A percentile compares a stretch with the other conserved stretches of the same genome.
phyloP scores from a whole-genome alignment of 1,140 invertebrate genomes.

The Drosophila tani region DNA sequence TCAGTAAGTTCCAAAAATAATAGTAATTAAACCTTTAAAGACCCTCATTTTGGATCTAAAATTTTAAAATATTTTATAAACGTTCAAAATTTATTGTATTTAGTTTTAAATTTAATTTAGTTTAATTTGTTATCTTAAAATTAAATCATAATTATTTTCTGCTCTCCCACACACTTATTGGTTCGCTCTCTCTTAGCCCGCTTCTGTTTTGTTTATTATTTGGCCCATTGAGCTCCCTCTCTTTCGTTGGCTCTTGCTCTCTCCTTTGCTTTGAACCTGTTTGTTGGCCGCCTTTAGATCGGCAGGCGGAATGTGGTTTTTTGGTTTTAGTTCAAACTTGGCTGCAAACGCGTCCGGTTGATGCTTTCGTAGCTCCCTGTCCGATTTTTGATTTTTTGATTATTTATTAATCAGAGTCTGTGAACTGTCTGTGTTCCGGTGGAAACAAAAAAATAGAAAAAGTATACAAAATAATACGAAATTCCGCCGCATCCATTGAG shows the following conservation, averaged over 20 bases:
- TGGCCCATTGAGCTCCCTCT: constrained; percentile 13
- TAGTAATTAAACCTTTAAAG: no score
- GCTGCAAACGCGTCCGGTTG: constrained; percentile 68
- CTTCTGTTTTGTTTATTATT: constrained; percentile 39
- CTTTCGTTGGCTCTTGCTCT: constrained; percentile 17
- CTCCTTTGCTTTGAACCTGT: constrained; percentile 62
- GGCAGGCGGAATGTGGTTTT: constrained; percentile 43
- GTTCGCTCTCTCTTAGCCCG: constrained; percentile 23
- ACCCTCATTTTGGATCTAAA: no score
- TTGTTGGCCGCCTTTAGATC: constrained; percentile 55
- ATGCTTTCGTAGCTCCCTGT: neutral
- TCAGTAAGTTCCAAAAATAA: neutral
- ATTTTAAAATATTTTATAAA: no score
- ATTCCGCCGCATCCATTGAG: constrained; percentile 59
- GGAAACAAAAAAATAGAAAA: constrained; percentile 11
- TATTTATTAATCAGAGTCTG: constrained; percentile 61
- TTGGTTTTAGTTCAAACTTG: constrained; percentile 62
- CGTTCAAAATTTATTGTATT: neutral
- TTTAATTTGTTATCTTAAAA: constrained; percentile 29
- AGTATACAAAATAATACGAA: constrained; percentile 60
- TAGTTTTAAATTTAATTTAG: neutral
- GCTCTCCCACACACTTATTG: neutral
- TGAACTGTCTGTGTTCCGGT: constrained; percentile 60
- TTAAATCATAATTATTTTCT: constrained; percentile 3
- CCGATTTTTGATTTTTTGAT: constrained; percentile 21